A percentile compares a stretch with the other conserved stretches of the same genome.
Conservation (phyloP, 2,113 vertebrate species). For the pig (Sus scrofa) region T2T-Sscrofa CM000813.6:35670001-35670500, state of each 20-base stretch:
- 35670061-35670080: constrained; percentile 37
- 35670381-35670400: neutral
- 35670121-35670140: constrained; percentile 6
- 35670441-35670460: neutral
- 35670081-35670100: constrained; percentile 20
- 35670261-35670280: neutral
- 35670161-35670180: neutral
- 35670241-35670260: neutral
- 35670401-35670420: constrained; percentile 17
- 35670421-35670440: neutral
- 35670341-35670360: constrained; percentile 6
- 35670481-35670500: neutral
- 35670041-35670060: constrained; percentile 77
- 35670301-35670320: neutral
- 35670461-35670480: neutral
- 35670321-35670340: constrained; percentile 27
- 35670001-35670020: neutral
- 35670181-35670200: neutral
- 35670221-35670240: constrained; percentile 15
- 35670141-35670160: neutral
- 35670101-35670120: neutral
- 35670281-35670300: neutral
- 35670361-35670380: neutral
- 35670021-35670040: neutral
- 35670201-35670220: constrained; percentile 2